Percentiles rank a stretch among this genome's conserved stretches.
Conservation (phyloP, 2,797 vertebrate species). For the Dryobates pubescens region DNA sequence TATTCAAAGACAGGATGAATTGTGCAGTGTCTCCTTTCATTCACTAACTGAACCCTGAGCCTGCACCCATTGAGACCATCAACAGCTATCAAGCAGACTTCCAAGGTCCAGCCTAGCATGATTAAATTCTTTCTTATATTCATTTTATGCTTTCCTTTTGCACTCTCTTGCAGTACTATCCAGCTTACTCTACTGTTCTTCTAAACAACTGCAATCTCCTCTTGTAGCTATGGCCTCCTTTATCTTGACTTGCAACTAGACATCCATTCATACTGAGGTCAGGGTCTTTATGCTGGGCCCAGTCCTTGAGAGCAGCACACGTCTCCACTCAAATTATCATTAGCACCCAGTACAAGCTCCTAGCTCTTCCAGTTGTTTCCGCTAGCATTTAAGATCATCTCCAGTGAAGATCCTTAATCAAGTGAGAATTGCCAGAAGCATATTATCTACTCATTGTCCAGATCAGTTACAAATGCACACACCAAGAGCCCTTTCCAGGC, state of each 20-base stretch:
- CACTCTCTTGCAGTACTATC: background rate
- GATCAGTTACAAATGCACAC: background rate
- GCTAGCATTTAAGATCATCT: background rate
- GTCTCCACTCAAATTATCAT: background rate
- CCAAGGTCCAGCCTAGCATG: background rate
- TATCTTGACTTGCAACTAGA: background rate
- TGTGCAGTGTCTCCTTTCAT: accelerated
- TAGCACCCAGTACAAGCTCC: background rate
- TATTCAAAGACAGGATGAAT: background rate
- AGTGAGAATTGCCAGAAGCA: background rate
- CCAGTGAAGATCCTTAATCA: background rate
- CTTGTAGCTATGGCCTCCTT: background rate
- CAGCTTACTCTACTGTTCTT: background rate
- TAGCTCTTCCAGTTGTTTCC: constrained; percentile 10
- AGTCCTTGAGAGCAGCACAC: accelerated
- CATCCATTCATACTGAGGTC: background rate
- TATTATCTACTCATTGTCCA: background rate
- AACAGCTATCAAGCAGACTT: background rate
- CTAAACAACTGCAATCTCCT: background rate
- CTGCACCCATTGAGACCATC: accelerated
- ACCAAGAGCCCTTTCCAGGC: background rate
- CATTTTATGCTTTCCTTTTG: background rate
- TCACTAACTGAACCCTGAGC: background rate
- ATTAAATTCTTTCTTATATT: background rate
- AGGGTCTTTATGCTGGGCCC: background rate